Conservation (phyloP, 2,888 invertebrate genomes). For the Acholoe squamosa region DNA sequence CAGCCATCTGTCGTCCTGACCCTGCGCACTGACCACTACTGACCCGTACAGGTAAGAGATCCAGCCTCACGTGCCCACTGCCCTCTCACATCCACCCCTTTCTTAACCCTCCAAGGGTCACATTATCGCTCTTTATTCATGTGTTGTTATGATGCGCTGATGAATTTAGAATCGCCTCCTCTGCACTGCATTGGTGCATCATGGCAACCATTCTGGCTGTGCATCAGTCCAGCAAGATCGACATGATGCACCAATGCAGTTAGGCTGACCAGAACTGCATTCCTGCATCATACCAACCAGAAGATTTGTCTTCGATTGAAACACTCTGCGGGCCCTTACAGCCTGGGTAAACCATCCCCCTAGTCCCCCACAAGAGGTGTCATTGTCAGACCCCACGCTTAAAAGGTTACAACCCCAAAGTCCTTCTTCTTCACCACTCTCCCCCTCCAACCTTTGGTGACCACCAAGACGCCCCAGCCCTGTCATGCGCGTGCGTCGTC, state of each 20-base stretch:
- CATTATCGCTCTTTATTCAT: no score
- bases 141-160: no score
- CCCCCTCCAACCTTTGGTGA: neutral
- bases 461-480: neutral
- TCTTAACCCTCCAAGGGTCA: no score
- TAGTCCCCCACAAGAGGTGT: neutral
- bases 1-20: conserved; percentile 30
- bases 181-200: no score
- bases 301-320: no score
- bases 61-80: neutral
- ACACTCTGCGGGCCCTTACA: no score
- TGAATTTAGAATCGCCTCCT: no score
- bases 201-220: no score
- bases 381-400: conserved; percentile 17
- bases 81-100: neutral
- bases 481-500: neutral
- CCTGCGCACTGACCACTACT: conserved; percentile 20
- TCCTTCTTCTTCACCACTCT: neutral
- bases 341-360: neutral
- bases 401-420: conserved; percentile 4
- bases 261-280: no score
- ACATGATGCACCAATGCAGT: no score
- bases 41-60: conserved; percentile 37
- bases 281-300: no score
- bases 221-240: no score